Evolutionary conservation across 92 coral and sea anemone genomes (phyloP), one percentile per base, ranked within the genome.

Genomic region (Galaxea fascicularis): DNA sequence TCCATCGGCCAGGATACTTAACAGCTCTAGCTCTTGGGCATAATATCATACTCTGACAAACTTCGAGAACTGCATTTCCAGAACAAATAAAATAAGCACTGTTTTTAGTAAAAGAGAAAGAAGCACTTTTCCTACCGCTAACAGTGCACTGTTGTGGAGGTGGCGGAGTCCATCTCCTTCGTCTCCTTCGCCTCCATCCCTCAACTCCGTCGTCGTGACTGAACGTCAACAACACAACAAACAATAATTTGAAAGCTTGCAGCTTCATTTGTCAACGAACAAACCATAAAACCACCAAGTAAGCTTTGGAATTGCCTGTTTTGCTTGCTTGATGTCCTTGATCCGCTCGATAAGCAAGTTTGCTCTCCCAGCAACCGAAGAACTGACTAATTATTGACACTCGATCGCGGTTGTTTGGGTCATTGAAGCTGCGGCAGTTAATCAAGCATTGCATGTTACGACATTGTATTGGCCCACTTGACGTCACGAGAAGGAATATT

Each of bases 131-230:
- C 93, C 71, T 76, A 94, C 98, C 76, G 10, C 85, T 80, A 27
- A 89, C 92, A 28, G 25, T 44, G 85, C 98, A 94, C 29, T 90
- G 24, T n/a, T 64, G 64, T 7, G 95, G 90, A 0, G 98, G 92
- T 2, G 95, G 95, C 14, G 90, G 90, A 0, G 63, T 79, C 57
- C 86, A 82, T 53, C 98, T 74, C 25, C 98, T 72, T 15, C 98
- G 73, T 71, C 98, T 67, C 28, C 98, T 84, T 57, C 98, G 77
- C 18, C 93, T 0, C 51, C 71, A 75, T 45, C 77, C 79, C 20
- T 82, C 69, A 0, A 67, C 85, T 25, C 57, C 88, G 49, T 65
- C 83, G n/a, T 76, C 77, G 20, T 41, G 58, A 44, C 58, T 35
- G 64, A 80, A 22, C 78, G 67, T 59, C 84, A 82, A 14, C 79